Conservation (phyloP, 1,140 invertebrate species). For the Glossosoma conforme region DNA sequence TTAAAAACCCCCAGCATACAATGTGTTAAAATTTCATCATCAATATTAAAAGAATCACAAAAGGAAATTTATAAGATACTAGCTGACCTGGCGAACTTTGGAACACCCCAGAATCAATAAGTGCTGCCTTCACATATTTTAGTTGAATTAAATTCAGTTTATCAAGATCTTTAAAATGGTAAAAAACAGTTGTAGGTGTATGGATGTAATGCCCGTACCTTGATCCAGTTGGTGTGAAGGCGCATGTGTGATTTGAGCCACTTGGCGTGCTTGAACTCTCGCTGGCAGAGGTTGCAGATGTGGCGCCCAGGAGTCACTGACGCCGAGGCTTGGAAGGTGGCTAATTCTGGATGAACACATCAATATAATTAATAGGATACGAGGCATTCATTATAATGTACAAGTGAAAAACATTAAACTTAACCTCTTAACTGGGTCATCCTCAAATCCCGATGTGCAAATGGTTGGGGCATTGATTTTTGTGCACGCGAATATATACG, state of each 20-base stretch:
- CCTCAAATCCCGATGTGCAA: too few relatives aligned
- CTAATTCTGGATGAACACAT: constrained; percentile 35
- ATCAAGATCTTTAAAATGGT: neutral
- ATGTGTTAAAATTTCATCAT: too few relatives aligned
- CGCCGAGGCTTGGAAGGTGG: constrained; percentile 45
- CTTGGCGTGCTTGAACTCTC: constrained; percentile 54
- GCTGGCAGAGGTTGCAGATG: constrained; percentile 55
- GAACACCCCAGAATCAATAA: too few relatives aligned
- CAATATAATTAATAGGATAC: constrained; percentile 1
- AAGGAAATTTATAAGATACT: too few relatives aligned
- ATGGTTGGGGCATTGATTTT: too few relatives aligned
- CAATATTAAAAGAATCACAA: too few relatives aligned
- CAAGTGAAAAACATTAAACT: neutral
- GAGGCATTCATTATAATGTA: neutral
- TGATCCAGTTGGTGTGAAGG: constrained; percentile 56
- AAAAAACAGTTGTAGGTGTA: neutral
- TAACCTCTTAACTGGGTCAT: neutral
- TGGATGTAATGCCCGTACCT: constrained; percentile 23
- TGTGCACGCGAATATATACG: too few relatives aligned
- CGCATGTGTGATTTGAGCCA: constrained; percentile 56
- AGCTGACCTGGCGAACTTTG: too few relatives aligned
- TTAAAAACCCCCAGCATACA: too few relatives aligned
- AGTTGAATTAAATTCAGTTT: neutral
- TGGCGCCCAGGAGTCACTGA: constrained; percentile 47
- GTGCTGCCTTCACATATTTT: too few relatives aligned